Evolutionary conservation across 2,888 invertebrate genomes (phyloP).

Genomic region (Pandemis heparana): DNA sequence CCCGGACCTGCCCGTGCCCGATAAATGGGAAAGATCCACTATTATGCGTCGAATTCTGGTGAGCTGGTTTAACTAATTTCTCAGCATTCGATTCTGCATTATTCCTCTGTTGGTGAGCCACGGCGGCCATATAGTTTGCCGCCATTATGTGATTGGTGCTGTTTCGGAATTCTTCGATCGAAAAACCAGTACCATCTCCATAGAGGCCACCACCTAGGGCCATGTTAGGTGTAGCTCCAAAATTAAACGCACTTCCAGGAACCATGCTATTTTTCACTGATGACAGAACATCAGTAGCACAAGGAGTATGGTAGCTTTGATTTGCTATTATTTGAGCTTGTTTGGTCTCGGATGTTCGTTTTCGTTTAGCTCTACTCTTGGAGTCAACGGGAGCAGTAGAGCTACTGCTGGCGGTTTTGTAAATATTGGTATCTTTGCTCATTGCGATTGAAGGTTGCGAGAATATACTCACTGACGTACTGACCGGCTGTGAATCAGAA

Average conservation of each 20-base stretch:
- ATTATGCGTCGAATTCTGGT: slow-evolving; percentile 74
- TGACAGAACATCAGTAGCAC: slow-evolving; percentile 77
- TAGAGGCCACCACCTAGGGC: slow-evolving; percentile 85
- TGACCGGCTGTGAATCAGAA: slow-evolving; percentile 69
- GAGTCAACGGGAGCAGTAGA: slow-evolving; percentile 61
- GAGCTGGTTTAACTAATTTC: slow-evolving; percentile 79
- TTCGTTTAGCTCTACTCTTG: slow-evolving; percentile 71
- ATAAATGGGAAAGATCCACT: slow-evolving; percentile 86
- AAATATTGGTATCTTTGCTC: slow-evolving; percentile 70
- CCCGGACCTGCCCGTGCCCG: slow-evolving; percentile 85
- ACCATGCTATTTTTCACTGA: slow-evolving; percentile 87
- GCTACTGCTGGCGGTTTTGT: slow-evolving; percentile 63
- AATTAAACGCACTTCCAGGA: slow-evolving; percentile 94
- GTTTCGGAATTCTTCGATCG: slow-evolving; percentile 88
- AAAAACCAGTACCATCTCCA: slow-evolving; percentile 88
- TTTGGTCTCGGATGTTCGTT: slow-evolving; percentile 69
- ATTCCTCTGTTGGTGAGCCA: slow-evolving; percentile 76
- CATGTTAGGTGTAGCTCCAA: slow-evolving; percentile 89
- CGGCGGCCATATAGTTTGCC: slow-evolving; percentile 81
- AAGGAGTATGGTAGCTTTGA: slow-evolving; percentile 86
- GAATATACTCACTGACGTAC: slow-evolving; percentile 68
- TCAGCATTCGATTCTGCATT: slow-evolving; percentile 67
- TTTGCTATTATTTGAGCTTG: slow-evolving; percentile 68
- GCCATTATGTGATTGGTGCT: slow-evolving; percentile 87
- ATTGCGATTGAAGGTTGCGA: slow-evolving; percentile 68